A percentile compares a stretch with the other conserved stretches of the same genome.
These are phyloP conservation scores for Cephus spinipes DNA, from an alignment of 2,888 invertebrate species.

Conservation along the genomic window DNA sequence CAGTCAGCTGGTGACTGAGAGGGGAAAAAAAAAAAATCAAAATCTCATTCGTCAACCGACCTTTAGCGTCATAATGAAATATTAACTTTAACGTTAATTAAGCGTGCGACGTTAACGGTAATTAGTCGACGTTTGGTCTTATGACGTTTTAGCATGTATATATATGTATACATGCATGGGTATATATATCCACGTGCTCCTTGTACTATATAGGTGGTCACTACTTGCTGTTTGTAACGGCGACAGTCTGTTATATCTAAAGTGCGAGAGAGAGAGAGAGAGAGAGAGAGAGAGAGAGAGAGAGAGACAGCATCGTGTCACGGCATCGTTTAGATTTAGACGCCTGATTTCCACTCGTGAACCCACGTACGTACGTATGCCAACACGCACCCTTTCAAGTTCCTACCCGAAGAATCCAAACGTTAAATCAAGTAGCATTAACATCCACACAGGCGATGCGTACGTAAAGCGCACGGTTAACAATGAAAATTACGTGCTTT, in stretches of 20 bases:
- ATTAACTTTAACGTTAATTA: slow-evolving; percentile 43
- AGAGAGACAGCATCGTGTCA: slow-evolving; percentile 44
- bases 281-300: slow-evolving; percentile 16
- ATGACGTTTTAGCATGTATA: no score
- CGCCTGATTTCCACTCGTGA: slow-evolving; percentile 58
- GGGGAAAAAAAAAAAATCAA: slow-evolving; percentile 1
- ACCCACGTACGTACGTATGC: slow-evolving; percentile 42
- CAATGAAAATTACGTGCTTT: no score
- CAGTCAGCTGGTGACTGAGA: no score
- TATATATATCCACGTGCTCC: no score
- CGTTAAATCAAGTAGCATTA: neutral
- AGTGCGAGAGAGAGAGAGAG: slow-evolving; percentile 22
- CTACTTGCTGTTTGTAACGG: no score
- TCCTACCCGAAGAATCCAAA: slow-evolving; percentile 14
- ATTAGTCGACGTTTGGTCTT: slow-evolving; percentile 49
- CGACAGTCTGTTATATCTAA: slow-evolving; percentile 5
- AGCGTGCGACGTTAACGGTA: slow-evolving; percentile 58
- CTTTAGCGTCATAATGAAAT: slow-evolving; percentile 29
- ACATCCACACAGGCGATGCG: no score
- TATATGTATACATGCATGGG: no score
- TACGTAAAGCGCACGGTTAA: no score
- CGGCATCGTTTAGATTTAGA: slow-evolving; percentile 60
- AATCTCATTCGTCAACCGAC: slow-evolving; percentile 13
- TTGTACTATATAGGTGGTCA: no score
- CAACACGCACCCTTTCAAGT: slow-evolving; percentile 39